phyloP scores from a whole-genome alignment of 2,888 invertebrate species.

The Noctua janthe region DNA sequence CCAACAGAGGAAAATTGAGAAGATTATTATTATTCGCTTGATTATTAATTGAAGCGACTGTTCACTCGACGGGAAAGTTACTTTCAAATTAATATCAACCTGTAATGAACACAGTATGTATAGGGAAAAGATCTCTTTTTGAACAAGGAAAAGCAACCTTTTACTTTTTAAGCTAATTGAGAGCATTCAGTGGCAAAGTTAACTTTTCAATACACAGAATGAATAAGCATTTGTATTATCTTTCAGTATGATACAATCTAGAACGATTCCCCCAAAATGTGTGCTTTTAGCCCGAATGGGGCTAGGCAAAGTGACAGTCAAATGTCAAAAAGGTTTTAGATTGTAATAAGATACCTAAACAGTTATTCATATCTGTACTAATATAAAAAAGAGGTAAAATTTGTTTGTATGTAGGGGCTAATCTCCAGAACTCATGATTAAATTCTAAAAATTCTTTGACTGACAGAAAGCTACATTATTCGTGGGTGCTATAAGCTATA shows the following conservation, averaged over 20 bases:
- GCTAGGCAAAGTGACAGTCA: not conserved
- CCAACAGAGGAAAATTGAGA: conserved; percentile 6
- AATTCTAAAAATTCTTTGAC: too few relatives aligned
- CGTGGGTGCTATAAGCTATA: too few relatives aligned
- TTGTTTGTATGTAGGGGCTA: too few relatives aligned
- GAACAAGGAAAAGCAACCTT: not conserved
- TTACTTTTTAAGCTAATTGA: not conserved
- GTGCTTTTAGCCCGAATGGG: not conserved
- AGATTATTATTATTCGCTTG: conserved; percentile 39
- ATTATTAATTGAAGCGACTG: conserved; percentile 33
- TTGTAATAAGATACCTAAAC: not conserved
- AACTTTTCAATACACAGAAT: not conserved
- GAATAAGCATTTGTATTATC: not conserved
- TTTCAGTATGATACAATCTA: not conserved
- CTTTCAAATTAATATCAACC: conserved; percentile 30
- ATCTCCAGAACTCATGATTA: too few relatives aligned
- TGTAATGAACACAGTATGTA: not conserved
- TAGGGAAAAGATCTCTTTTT: not conserved
- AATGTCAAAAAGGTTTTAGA: not conserved
- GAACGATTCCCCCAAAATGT: not conserved
- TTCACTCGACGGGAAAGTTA: not conserved
- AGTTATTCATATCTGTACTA: too few relatives aligned
- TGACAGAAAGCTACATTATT: too few relatives aligned
- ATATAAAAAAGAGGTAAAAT: too few relatives aligned
- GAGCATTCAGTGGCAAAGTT: not conserved